Base-by-base conservation (phyloP, 2,888 invertebrate species). In the Oscheius sp. region DNA sequence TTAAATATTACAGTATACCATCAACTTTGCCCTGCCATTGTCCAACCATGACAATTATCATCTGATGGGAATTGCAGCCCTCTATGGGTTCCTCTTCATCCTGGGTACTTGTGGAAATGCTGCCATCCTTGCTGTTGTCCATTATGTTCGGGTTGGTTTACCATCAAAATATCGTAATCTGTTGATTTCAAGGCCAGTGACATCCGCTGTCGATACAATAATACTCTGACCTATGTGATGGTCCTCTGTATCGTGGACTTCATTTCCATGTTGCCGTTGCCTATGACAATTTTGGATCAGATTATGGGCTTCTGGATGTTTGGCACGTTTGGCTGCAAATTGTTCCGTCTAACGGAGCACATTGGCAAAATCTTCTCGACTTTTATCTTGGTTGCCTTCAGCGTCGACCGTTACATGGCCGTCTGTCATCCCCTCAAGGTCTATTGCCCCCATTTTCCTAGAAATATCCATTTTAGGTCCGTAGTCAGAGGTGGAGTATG, bases 31-130 rank as follows among this genome's bases (percentile, higher is more conserved):
- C 56, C 76, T 82, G 18, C 82, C 82, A 2, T 53, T 79, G 0
- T 79, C 82, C 29, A 82, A 82, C 61, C 81, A 79, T 71, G 81
- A 79, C 66, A 77, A 83, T 59, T 59, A 69, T 1, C 69, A 74
- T 12, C 61, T 82, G 18, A 81, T 91, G 75, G 90, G 91, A 81
- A 90, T 91, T 69, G 87, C 91, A 61, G 89, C 90, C 13, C 87
- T 92, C 71, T 91, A 92, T 87, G 89, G 90, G 6, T 88, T 91
- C 71, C 87, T 92, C 13, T 89, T 90, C 56, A 82, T 90, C 64
- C 88, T 91, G 41, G 91, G 91, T 3, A 86, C 91, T 5, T 87
- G 90, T 52, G 90, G 90, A 41, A 89, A 91, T 76, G 81, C 82
- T 9, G 82, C 82, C n/a, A 84, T 84, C 64, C 66, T 84, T 16